Evolutionary conservation across 2,113 vertebrate species (phyloP), one percentile per base, ranked within the genome.

Genomic region (Felis catus): DNA sequence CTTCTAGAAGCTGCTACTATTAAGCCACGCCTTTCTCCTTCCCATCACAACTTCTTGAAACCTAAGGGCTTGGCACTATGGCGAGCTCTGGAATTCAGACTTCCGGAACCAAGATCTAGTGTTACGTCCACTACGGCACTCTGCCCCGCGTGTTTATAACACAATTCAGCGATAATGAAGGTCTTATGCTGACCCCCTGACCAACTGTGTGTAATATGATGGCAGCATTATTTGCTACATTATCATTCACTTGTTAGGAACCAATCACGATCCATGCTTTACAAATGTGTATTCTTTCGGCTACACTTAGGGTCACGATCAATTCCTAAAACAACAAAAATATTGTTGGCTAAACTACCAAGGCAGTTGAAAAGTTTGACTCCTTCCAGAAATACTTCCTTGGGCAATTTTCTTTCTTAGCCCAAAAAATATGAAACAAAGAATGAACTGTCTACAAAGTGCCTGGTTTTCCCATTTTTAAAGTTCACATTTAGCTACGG

Each of bases 401-500:
- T 76, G 21, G 86, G 74, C 66, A 93, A 76, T 81, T 95, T 96
- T 95, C 93, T 65, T 39, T 58, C 86, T n/a, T 68, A 66, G 78
- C 19, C 55, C 88, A 48, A 88, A 78, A 96, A 93, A 89, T 89
- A 92, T 15, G 41, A 92, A 96, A 98, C 97, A 97, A 98, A 96
- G 97, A 91, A n/a, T 4, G 33, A 94, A 95, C 79, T 98, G 96
- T 98, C 85, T 96, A 80, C 39, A 94, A 97, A 97, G 70, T 91
- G 96, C 92, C 97, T 94, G 92, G 29, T 96, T 94, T 94, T 96
- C 96, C 76, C 91, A n/a, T 97, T 97, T 97, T 95, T 92, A 97
- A 98, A 98, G 97, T 98, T 97, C 95, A 95, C 51, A n/a, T 91
- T 96, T 95, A 95, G 95, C 92, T 74, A 95, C 63, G n/a, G 51